These are phyloP conservation scores for Saccopteryx bilineata DNA, from an alignment of 2,113 vertebrate genomes.

Conservation along the genomic window DNA sequence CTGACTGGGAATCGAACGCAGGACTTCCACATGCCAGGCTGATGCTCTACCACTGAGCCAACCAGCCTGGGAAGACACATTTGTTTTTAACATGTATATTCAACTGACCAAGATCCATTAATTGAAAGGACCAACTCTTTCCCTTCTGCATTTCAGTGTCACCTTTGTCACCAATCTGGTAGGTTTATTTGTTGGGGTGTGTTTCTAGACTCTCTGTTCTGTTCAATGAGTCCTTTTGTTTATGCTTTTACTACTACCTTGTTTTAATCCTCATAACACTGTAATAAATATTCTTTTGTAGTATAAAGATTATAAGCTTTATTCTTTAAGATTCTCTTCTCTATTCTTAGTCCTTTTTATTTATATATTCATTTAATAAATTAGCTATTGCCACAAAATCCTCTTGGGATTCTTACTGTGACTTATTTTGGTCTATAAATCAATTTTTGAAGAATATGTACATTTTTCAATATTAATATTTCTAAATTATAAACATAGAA, in stretches of 20 bases:
- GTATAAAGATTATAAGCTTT: neutral
- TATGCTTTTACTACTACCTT: neutral
- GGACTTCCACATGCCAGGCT: too few relatives aligned
- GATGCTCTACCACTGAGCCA: too few relatives aligned
- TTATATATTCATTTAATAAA: neutral
- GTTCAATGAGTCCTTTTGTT: neutral
- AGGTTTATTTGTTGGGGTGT: neutral
- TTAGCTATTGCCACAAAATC: neutral
- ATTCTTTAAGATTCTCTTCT: neutral
- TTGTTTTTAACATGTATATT: neutral
- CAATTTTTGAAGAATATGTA: neutral
- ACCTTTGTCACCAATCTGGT: neutral
- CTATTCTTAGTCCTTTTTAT: neutral
- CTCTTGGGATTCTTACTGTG: neutral
- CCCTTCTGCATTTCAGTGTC: neutral
- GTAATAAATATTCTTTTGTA: neutral
- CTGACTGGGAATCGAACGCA: too few relatives aligned
- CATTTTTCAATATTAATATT: too few relatives aligned
- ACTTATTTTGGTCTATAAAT: neutral
- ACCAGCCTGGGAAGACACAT: neutral
- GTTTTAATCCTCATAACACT: neutral
- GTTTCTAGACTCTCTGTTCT: neutral
- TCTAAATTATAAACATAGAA: too few relatives aligned
- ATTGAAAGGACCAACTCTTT: neutral
- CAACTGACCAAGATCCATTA: neutral